A percentile compares a stretch with the other conserved stretches of the same genome.
Evolutionary conservation across 2,888 invertebrate genomes (phyloP).

Genomic region (Scaptomyza parva): DNA sequence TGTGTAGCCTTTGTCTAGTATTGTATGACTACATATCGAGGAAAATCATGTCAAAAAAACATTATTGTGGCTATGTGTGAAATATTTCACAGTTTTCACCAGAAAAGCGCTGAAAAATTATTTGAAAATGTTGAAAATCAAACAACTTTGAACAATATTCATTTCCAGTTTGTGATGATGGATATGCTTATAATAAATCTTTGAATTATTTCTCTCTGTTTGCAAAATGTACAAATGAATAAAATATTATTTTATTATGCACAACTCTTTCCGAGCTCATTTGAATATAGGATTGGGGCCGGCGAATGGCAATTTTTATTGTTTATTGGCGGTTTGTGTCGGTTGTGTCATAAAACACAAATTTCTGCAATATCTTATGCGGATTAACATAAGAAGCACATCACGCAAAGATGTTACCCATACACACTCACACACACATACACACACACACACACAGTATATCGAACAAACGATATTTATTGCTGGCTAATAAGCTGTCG

Average conservation of each 20-base stretch:
- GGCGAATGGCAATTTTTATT: not conserved
- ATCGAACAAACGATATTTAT: slow-evolving; percentile 39
- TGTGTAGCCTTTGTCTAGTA: too few species aligned
- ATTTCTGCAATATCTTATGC: slow-evolving; percentile 4
- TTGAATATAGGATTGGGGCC: not conserved
- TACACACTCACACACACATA: not conserved
- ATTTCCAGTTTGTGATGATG: too few species aligned
- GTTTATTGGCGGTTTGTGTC: slow-evolving; percentile 7
- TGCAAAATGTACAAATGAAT: not conserved
- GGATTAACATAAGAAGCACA: slow-evolving; percentile 65
- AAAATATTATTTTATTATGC: slow-evolving; percentile 1
- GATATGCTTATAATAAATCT: not conserved
- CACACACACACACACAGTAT: not conserved
- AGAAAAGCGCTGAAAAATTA: too few species aligned
- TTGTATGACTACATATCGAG: too few species aligned
- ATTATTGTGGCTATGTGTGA: too few species aligned
- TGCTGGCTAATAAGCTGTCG: slow-evolving; percentile 36
- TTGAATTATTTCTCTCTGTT: too few species aligned
- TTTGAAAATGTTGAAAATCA: too few species aligned
- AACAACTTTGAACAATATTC: too few species aligned
- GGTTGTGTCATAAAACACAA: slow-evolving; percentile 8
- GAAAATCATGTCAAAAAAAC: too few species aligned
- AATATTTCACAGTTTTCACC: too few species aligned
- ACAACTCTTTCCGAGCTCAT: slow-evolving; percentile 5
- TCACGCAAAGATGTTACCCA: slow-evolving; percentile 41